Percentiles rank a stretch among this genome's conserved stretches.
Evolutionary conservation across 1,140 invertebrate species (phyloP).

Genomic region (Arctopsyche grandis): DNA sequence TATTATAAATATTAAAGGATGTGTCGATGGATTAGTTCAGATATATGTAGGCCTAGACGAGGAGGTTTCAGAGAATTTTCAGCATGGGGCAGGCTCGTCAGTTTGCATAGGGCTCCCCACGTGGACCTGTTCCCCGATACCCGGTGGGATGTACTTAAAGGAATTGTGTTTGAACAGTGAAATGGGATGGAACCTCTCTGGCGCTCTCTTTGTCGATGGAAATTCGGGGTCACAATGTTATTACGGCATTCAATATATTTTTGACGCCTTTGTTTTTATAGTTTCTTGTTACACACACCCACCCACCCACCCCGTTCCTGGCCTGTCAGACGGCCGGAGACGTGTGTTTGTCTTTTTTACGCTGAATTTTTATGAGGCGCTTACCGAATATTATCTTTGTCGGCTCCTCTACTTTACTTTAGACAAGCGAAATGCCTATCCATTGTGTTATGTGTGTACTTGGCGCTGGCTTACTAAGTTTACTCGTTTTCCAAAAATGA

Average conservation of each 20-base stretch:
- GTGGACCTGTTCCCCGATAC: conserved; percentile 35
- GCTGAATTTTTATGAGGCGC: conserved; percentile 48
- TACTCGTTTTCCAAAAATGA: neutral
- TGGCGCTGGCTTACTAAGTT: neutral
- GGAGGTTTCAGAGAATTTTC: neutral
- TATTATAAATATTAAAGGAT: too few species aligned
- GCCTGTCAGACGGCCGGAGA: conserved; percentile 45
- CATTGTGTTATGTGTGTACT: conserved; percentile 3
- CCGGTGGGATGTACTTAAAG: conserved; percentile 51
- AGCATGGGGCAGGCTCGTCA: neutral
- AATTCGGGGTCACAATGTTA: conserved; percentile 55
- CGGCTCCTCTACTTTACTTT: neutral
- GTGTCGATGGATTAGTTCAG: too few species aligned
- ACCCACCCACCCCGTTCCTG: conserved; percentile 1
- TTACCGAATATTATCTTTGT: conserved; percentile 51
- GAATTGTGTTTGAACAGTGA: conserved; percentile 55
- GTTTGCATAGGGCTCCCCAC: conserved; percentile 48
- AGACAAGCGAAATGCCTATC: too few species aligned
- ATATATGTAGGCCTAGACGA: too few species aligned
- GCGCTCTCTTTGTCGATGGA: conserved; percentile 53
- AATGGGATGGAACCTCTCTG: conserved; percentile 54
- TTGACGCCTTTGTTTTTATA: conserved; percentile 54
- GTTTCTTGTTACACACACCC: conserved; percentile 50
- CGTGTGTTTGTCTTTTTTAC: conserved; percentile 54
- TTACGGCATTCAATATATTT: conserved; percentile 51